These are phyloP conservation scores for Drosophila pseudotalamancana DNA, from an alignment of 2,888 invertebrate species.

Conservation along the genomic window DNA sequence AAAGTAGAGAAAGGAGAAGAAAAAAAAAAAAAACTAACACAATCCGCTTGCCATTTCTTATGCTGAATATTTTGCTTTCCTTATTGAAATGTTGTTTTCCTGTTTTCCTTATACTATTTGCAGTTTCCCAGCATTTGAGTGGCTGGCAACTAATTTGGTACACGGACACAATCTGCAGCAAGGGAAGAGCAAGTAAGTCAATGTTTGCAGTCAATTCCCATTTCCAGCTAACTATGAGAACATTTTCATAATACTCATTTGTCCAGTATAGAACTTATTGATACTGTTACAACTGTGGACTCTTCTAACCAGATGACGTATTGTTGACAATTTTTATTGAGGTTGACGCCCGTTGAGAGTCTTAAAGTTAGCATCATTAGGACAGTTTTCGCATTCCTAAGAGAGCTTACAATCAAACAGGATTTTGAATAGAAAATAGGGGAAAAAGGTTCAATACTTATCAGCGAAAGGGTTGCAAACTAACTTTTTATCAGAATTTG, in stretches of 20 bases:
- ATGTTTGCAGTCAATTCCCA: conserved; percentile 41
- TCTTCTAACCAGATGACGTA: background rate
- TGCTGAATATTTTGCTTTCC: conserved; percentile 10
- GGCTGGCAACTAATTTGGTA: conserved; percentile 43
- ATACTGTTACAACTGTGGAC: background rate
- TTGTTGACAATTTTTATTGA: background rate
- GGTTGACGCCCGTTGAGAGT: no score
- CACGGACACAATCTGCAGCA: conserved; percentile 2
- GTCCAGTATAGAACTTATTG: background rate
- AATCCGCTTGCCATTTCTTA: conserved; percentile 30
- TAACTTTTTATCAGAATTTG: no score
- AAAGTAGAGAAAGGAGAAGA: conserved; percentile 12
- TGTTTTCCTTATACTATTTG: conserved; percentile 46
- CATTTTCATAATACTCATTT: conserved; percentile 5
- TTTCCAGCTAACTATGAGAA: background rate
- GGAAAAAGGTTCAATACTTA: no score
- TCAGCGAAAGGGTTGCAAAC: no score
- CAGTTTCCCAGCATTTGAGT: conserved; percentile 41
- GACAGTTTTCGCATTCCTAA: no score
- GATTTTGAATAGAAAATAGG: no score
- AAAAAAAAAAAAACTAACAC: conserved; percentile 17
- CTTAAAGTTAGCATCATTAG: no score
- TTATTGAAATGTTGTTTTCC: conserved; percentile 47
- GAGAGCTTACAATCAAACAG: no score
- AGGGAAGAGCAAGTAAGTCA: conserved; percentile 35